Evolutionary conservation across 2,888 invertebrate species (phyloP).

Genomic region (Lasioglossum villosulum): DNA sequence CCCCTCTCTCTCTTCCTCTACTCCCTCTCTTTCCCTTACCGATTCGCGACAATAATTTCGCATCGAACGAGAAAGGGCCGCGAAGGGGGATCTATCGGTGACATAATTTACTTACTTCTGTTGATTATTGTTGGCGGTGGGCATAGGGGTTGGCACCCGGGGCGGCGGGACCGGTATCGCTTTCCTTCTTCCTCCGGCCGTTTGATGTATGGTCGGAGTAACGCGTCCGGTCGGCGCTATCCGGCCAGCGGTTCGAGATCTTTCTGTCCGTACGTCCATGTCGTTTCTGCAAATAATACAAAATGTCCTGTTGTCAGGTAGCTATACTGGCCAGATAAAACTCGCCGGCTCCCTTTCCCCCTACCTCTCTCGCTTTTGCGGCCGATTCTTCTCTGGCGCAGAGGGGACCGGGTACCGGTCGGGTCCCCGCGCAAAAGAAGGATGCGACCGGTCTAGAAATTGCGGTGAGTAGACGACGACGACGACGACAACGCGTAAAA

Average conservation of each 20-base stretch:
- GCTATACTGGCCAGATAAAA: conserved; percentile 22
- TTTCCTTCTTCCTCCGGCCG: conserved; percentile 79
- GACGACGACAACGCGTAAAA: conserved; percentile 34
- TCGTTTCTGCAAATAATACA: conserved; percentile 57
- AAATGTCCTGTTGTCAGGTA: conserved; percentile 37
- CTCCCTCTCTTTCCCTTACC: not conserved
- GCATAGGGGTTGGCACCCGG: conserved; percentile 87
- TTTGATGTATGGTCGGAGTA: conserved; percentile 80
- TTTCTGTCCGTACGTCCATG: conserved; percentile 81
- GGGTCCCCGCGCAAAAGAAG: not conserved
- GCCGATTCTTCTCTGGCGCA: conserved; percentile 30
- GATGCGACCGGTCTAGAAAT: conserved; percentile 36
- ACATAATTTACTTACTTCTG: conserved; percentile 82
- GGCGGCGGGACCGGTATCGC: conserved; percentile 86
- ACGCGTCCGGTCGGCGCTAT: conserved; percentile 81
- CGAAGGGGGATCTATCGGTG: conserved; percentile 14
- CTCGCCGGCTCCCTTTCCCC: conserved; percentile 9
- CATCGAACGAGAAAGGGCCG: not conserved
- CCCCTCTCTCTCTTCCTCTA: not conserved
- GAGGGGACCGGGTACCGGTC: not conserved
- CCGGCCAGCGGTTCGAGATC: conserved; percentile 81
- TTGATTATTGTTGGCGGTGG: conserved; percentile 85
- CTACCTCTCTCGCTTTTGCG: conserved; percentile 5
- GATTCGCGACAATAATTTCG: not conserved
- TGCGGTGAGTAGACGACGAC: conserved; percentile 45